These are phyloP conservation scores for Eulithis prunata DNA, from an alignment of 2,888 invertebrate species.

Conservation along the genomic window DNA sequence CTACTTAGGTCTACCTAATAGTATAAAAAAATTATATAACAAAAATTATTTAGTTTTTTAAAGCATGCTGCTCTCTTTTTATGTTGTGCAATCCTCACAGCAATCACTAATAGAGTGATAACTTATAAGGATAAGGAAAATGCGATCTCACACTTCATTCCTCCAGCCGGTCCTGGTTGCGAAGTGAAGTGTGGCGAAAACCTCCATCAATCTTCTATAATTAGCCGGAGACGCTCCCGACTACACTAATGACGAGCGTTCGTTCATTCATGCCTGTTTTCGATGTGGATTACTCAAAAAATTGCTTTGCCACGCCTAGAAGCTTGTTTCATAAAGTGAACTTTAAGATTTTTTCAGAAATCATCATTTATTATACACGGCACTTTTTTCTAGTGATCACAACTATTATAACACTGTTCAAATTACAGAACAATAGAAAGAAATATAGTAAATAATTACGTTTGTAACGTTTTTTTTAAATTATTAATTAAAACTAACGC, in stretches of 20 bases:
- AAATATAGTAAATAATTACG: too few relatives aligned
- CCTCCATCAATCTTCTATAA: conserved; percentile 77
- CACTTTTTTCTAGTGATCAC: too few relatives aligned
- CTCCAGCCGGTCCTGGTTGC: conserved; percentile 15
- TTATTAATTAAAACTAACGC: too few relatives aligned
- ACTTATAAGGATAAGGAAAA: conserved; percentile 14
- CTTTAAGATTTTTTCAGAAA: too few relatives aligned
- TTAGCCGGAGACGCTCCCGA: conserved; percentile 70
- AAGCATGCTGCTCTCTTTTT: not conserved
- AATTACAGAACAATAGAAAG: too few relatives aligned
- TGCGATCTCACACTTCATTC: conserved; percentile 25
- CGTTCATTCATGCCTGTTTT: conserved; percentile 43
- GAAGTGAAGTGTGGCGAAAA: conserved; percentile 55
- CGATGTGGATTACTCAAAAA: conserved; percentile 44
- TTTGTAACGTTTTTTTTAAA: too few relatives aligned
- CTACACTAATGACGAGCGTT: conserved; percentile 68
- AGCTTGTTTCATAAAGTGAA: not conserved
- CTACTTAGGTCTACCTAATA: too few relatives aligned
- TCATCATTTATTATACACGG: too few relatives aligned
- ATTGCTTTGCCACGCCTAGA: conserved; percentile 30
- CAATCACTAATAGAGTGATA: conserved; percentile 30
- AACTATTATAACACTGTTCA: too few relatives aligned
- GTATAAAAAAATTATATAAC: too few relatives aligned
- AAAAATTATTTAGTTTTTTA: too few relatives aligned
- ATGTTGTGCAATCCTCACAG: not conserved